A percentile compares a stretch with the other conserved stretches of the same genome.
These are phyloP conservation scores for Dryobota labecula DNA, from an alignment of 2,888 invertebrate species.

Conservation along the genomic window DNA sequence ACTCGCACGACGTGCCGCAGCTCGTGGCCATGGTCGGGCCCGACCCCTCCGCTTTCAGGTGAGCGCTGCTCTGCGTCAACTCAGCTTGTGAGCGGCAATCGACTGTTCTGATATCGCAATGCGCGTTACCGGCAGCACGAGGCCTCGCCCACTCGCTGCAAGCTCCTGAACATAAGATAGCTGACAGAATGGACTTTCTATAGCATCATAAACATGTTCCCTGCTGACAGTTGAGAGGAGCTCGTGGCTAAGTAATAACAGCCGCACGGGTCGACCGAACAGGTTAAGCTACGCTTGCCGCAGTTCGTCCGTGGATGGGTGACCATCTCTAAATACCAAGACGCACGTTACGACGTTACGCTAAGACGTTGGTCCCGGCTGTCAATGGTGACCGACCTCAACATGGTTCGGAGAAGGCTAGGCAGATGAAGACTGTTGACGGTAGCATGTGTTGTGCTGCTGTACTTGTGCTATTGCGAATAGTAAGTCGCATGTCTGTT, in stretches of 20 bases:
- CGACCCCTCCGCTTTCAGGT: slow-evolving; percentile 94
- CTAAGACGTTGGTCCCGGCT: too few species aligned
- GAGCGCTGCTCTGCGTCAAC: too few species aligned
- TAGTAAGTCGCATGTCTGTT: slow-evolving; percentile 7
- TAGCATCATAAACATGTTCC: background rate
- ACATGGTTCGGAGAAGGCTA: too few species aligned
- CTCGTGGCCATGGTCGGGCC: slow-evolving; percentile 98
- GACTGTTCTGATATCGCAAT: background rate
- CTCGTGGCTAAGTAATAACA: too few species aligned
- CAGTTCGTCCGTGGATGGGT: too few species aligned
- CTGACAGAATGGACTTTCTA: background rate
- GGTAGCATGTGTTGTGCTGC: background rate
- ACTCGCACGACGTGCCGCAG: slow-evolving; percentile 96
- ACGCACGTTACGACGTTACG: too few species aligned
- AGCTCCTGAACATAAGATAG: background rate
- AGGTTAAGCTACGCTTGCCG: too few species aligned
- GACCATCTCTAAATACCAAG: too few species aligned
- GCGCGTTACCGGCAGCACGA: background rate
- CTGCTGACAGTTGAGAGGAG: background rate
- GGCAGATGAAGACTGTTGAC: too few species aligned
- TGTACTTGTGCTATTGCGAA: background rate
- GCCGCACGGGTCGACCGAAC: too few species aligned
- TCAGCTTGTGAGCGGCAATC: background rate
- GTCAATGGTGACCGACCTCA: too few species aligned
- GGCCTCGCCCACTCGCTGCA: background rate